phyloP scores from a whole-genome alignment of 2,888 invertebrate species.

The Cacoxenus indagator region DNA sequence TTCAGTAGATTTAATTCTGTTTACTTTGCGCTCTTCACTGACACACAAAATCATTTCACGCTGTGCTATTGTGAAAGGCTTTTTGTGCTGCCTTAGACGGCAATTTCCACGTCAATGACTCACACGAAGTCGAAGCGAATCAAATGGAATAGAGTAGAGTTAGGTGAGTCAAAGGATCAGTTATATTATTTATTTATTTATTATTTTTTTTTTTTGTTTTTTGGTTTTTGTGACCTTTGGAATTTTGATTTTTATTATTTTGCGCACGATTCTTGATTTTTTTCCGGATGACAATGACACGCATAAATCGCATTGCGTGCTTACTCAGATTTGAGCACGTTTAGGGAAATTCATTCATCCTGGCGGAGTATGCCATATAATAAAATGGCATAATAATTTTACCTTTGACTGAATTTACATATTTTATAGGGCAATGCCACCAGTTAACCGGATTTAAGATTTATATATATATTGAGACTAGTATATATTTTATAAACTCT shows the following conservation, averaged over 20 bases:
- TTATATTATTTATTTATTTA: no score
- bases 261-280: conserved; percentile 3
- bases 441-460: background rate
- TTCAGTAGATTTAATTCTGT: conserved; percentile 48
- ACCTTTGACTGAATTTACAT: background rate
- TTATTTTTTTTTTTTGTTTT: no score
- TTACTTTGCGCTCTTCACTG: conserved; percentile 19
- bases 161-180: conserved; percentile 40
- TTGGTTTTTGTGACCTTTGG: conserved; percentile 8
- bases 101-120: conserved; percentile 42
- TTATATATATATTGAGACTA: no score
- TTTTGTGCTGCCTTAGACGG: conserved; percentile 11
- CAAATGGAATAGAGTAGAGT: background rate
- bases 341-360: conserved; percentile 47
- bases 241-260: conserved; percentile 30
- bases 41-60: conserved; percentile 37
- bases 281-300: conserved; percentile 8
- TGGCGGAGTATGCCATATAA: background rate
- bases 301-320: background rate
- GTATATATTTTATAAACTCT: no score
- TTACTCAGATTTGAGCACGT: conserved; percentile 36
- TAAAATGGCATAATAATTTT: background rate
- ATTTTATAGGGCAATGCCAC: background rate
- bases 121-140: conserved; percentile 48
- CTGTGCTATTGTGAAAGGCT: conserved; percentile 46